Percentiles rank a stretch among this genome's conserved stretches.
Evolutionary conservation across 2,888 invertebrate species (phyloP).

Genomic region (Dicycla oo): DNA sequence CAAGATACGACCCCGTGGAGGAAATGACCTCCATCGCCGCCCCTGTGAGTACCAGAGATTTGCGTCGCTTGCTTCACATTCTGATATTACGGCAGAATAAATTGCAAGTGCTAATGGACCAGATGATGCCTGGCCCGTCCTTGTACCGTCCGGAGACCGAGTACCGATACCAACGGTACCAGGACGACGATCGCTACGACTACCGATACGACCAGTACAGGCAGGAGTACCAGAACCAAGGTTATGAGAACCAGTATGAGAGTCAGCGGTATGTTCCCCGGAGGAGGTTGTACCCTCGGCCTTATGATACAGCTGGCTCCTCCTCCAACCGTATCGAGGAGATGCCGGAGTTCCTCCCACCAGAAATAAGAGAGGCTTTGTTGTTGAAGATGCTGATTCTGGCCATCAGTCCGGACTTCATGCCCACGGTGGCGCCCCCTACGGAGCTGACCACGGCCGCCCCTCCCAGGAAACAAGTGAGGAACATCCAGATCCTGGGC

Average conservation of each 20-base stretch:
- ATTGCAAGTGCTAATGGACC: constrained; percentile 90
- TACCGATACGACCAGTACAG: constrained; percentile 84
- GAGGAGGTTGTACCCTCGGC: constrained; percentile 79
- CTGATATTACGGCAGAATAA: constrained; percentile 92
- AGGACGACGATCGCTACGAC: constrained; percentile 83
- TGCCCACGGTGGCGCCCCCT: constrained; percentile 83
- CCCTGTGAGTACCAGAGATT: constrained; percentile 93
- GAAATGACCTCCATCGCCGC: constrained; percentile 91
- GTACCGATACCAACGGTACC: constrained; percentile 80
- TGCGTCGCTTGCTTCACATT: constrained; percentile 92
- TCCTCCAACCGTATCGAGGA: constrained; percentile 87
- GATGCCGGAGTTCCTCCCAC: constrained; percentile 91
- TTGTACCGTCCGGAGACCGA: constrained; percentile 78
- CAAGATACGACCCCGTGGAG: constrained; percentile 87
- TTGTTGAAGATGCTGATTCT: constrained; percentile 93
- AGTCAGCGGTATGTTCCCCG: constrained; percentile 86
- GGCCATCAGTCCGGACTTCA: constrained; percentile 92
- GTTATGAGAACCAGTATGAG: constrained; percentile 86
- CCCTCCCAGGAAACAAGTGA: constrained; percentile 90
- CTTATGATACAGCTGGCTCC: constrained; percentile 84
- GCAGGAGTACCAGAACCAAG: constrained; percentile 83
- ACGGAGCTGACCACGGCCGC: constrained; percentile 88
- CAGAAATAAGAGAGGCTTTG: constrained; percentile 93
- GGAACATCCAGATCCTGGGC: constrained; percentile 93
- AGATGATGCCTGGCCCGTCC: constrained; percentile 81